Base-by-base conservation (phyloP, 2,888 invertebrate species). In the Lobophora halterata region DNA sequence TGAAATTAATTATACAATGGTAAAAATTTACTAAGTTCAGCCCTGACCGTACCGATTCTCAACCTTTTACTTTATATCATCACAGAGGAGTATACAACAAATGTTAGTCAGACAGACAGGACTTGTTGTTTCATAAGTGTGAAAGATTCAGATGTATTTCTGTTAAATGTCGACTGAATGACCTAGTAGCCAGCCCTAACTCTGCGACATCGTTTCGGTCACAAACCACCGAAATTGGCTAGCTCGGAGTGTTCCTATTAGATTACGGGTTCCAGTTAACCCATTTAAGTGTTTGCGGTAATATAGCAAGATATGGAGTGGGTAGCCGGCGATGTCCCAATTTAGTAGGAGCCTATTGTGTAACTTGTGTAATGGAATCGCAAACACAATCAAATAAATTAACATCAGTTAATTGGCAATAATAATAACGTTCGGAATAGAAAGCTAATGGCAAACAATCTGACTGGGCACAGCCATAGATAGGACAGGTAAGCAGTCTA, bases 221-320 rank as follows among this genome's bases (percentile, higher is more conserved):
- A 21, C 37, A 36, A 48, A 43, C 39, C 31, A 30, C 24, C 33
- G 12, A 41, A 46, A 46, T 49, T 41, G 48, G 34, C 31, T 40
- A 32, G 34, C 33, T 41, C 24, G 26, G 23, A 43, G 39, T 30
- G 39, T 36, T 36, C 26, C 30, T 27, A 45, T 48, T 47, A 47
- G 47, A 45, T 47, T 40, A 39, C 34, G 32, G 31, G 24, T 9
- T 6, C 31, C 27, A 38, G 43, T 45, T 46, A 47, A 40, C 37
- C 34, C 38, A 38, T 30, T 51, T 47, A 37, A 24, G 33, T 19
- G 33, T 33, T 42, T 37, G 30, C 19, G 39, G 38, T 35, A 24
- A 12, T 30, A 37, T 24, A 21, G 26, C 27, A 11, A 33, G 36
- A 25, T 23, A 27, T 24, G 13, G 5, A 21, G 8, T 3, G 20